Conservation (phyloP, 2,888 invertebrate species). For the Diachrysia chrysitis region DNA sequence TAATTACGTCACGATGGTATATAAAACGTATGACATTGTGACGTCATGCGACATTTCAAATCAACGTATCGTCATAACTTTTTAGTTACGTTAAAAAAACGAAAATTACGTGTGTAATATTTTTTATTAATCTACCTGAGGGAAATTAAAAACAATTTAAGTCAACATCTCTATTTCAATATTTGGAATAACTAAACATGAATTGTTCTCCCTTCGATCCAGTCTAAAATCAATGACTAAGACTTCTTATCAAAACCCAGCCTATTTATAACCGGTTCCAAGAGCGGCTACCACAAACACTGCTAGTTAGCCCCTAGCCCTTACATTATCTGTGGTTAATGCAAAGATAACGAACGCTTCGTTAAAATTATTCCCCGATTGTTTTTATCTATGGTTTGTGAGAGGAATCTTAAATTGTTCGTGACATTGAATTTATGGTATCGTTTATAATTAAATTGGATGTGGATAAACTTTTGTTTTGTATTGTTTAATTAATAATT, state of each 20-base stretch:
- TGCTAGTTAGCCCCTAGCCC: conserved; percentile 36
- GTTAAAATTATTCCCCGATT: conserved; percentile 46
- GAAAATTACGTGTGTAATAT: too few relatives aligned
- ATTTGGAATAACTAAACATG: too few relatives aligned
- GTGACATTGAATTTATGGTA: background rate
- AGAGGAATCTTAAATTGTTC: conserved; percentile 28
- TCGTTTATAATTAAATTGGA: background rate
- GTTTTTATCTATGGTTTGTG: conserved; percentile 30
- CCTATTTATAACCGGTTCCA: conserved; percentile 56
- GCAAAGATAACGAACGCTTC: conserved; percentile 52
- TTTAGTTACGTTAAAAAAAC: too few relatives aligned
- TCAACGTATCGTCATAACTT: too few relatives aligned
- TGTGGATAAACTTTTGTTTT: background rate
- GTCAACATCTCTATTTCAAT: too few relatives aligned
- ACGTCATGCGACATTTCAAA: too few relatives aligned
- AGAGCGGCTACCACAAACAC: conserved; percentile 56
- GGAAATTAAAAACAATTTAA: too few relatives aligned
- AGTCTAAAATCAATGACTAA: conserved; percentile 52
- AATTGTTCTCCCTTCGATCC: conserved; percentile 43
- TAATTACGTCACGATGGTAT: too few relatives aligned
- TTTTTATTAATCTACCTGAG: too few relatives aligned
- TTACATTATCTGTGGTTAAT: conserved; percentile 57
- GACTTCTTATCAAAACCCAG: conserved; percentile 57
- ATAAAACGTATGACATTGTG: too few relatives aligned
- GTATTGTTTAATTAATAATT: background rate